Base-by-base conservation (phyloP, 2,113 vertebrate genomes). In the Setophaga kirtlandii region DNA sequence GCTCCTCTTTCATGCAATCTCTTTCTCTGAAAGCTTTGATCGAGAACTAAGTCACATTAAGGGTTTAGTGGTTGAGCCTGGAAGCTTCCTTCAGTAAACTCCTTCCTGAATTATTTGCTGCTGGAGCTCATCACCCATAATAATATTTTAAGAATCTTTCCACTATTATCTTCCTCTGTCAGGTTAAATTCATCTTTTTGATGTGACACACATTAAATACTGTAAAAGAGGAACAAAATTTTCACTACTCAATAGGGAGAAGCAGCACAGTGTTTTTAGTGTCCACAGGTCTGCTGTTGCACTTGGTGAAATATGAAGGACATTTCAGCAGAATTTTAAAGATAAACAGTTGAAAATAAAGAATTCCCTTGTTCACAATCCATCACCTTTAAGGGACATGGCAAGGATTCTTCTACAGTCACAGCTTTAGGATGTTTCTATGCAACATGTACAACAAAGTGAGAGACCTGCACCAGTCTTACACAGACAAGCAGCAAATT, bases 111-210 rank as follows among this genome's bases (percentile, higher is more conserved):
- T 83, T 81, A 96, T 90, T 81, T 90, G 83, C 65, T 78, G 49
- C 71, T 91, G 46, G 41, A 97, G 71, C 42, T 96, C 62, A 90
- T 94, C 79, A 79, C 53, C 35, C 50, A 8, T 58, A 56, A 58
- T 56, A 94, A 62, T 23, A 46, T 62, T 94, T 83, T 55, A 64
- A 93, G 78, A 93, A 89, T 94, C 64, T 44, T 96, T 91, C 35
- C 50, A 53, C 31, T 78, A 14, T 96, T 91, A 83, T 79, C 71
- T 56, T 86, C 19, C 42, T 56, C 90, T 81, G 27, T 55, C 83
- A 86, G n/a, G 75, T 64, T 92, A 74, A 83, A 92, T 86, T 96
- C 6, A 87, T 87, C 58, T 89, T 92, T 91, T 75, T 85, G 49
- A 92, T 4, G 5, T 41, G 62, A 50, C 15, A 59, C 28, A 53